These are phyloP conservation scores for Aradophagus sp. DNA, from an alignment of 1,140 invertebrate species.

Conservation along the genomic window DNA sequence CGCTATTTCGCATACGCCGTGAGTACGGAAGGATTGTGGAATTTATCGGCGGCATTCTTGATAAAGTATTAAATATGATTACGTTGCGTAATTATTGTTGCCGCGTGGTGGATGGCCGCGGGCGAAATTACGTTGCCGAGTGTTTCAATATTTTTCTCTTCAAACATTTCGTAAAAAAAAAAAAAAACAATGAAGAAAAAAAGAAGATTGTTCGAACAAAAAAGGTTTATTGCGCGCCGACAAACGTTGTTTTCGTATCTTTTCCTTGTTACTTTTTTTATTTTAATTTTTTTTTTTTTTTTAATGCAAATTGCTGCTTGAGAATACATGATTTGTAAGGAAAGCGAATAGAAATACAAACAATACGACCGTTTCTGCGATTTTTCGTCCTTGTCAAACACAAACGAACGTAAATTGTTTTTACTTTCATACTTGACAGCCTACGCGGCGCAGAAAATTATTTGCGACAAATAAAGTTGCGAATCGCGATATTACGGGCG, in stretches of 20 bases:
- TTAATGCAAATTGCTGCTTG: too few species aligned
- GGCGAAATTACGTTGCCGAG: constrained; percentile 4
- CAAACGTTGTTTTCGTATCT: too few species aligned
- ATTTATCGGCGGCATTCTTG: constrained; percentile 35
- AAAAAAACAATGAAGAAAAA: too few species aligned
- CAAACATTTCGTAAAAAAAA: too few species aligned
- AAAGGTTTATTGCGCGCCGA: too few species aligned
- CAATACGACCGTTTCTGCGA: constrained; percentile 9
- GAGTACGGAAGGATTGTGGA: constrained; percentile 29
- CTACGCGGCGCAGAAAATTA: constrained; percentile 19
- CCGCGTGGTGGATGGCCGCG: constrained; percentile 5
- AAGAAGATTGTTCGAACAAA: too few species aligned
- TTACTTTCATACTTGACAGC: constrained; percentile 17
- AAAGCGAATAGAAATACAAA: too few species aligned
- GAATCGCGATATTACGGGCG: constrained; percentile 12
- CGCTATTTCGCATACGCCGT: constrained; percentile 28
- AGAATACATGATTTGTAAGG: too few species aligned
- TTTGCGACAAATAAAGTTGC: constrained; percentile 28
- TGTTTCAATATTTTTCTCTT: constrained; percentile 15
- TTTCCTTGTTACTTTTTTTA: too few species aligned
- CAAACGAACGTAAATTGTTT: constrained; percentile 23
- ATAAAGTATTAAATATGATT: constrained; percentile 39
- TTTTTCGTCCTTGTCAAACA: constrained; percentile 5
- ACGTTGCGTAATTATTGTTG: constrained; percentile 31
- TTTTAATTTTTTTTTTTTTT: too few species aligned